Evolutionary conservation across 2,888 invertebrate species (phyloP).

Genomic region (Drosophila seclusa): DNA sequence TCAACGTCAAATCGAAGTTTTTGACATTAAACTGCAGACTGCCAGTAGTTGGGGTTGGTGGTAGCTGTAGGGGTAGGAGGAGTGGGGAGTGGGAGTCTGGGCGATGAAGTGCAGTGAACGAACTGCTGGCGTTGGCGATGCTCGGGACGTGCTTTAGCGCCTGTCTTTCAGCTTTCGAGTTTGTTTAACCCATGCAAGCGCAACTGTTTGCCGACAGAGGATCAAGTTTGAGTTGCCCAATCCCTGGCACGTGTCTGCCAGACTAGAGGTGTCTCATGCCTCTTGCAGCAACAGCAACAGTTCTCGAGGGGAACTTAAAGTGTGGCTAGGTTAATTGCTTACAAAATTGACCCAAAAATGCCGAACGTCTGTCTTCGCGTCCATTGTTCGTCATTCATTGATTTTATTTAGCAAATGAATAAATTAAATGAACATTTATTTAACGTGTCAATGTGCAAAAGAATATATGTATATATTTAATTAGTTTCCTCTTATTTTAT

Average conservation of each 20-base stretch:
- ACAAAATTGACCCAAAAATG: conserved; percentile 67
- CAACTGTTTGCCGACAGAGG: conserved; percentile 64
- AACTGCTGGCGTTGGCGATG: conserved; percentile 51
- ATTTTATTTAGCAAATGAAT: conserved; percentile 63
- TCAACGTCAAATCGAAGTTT: conserved; percentile 69
- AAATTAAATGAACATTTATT: conserved; percentile 32
- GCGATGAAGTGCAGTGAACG: conserved; percentile 56
- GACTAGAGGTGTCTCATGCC: conserved; percentile 28
- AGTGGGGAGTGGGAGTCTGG: not conserved
- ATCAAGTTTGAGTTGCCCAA: conserved; percentile 62
- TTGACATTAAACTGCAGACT: conserved; percentile 67
- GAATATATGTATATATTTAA: not conserved
- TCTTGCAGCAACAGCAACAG: too few species aligned
- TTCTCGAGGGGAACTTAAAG: conserved; percentile 38
- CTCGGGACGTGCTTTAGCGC: conserved; percentile 73
- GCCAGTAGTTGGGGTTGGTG: too few species aligned
- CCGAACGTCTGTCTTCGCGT: conserved; percentile 5
- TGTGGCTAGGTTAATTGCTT: conserved; percentile 58
- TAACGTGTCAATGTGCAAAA: conserved; percentile 9
- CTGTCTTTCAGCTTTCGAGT: conserved; percentile 75
- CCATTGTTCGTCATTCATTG: conserved; percentile 26
- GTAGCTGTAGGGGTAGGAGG: not conserved
- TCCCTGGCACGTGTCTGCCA: conserved; percentile 63
- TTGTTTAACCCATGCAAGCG: conserved; percentile 71
- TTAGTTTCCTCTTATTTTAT: conserved; percentile 14